Conservation (phyloP, 1,140 invertebrate genomes). For the Scaptomyza pallida region DNA sequence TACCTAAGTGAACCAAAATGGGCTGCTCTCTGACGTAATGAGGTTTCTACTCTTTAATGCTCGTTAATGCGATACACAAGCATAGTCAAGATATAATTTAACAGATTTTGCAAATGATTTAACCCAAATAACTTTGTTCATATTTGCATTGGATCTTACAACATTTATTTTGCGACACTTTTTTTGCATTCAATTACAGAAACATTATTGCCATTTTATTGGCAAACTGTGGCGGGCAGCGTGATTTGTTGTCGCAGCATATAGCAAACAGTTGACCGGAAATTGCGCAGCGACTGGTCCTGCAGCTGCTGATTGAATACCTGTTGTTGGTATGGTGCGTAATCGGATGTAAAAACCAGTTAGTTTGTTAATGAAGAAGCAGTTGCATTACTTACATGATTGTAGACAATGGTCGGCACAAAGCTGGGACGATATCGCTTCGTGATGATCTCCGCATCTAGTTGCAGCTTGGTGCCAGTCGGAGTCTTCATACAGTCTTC, state of each 20-base stretch:
- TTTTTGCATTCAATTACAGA: slow-evolving; percentile 6
- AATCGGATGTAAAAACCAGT: slow-evolving; percentile 47
- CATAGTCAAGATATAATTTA: background rate
- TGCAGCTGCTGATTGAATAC: slow-evolving; percentile 79
- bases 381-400: slow-evolving; percentile 81
- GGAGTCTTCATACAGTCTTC: slow-evolving; percentile 82
- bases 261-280: slow-evolving; percentile 71
- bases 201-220: slow-evolving; percentile 46
- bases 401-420: slow-evolving; percentile 86
- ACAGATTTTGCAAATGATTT: background rate
- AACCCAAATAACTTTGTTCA: background rate
- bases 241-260: slow-evolving; percentile 61
- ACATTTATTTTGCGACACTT: slow-evolving; percentile 9
- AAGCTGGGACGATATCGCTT: slow-evolving; percentile 84
- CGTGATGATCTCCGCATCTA: slow-evolving; percentile 85
- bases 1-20: no score
- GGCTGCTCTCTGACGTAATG: background rate
- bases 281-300: slow-evolving; percentile 73
- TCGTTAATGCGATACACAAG: background rate
- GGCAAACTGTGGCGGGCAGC: slow-evolving; percentile 51
- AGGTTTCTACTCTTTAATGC: background rate
- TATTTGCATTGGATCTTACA: background rate
- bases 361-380: slow-evolving; percentile 19
- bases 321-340: slow-evolving; percentile 53
- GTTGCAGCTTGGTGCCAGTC: slow-evolving; percentile 84